Percentiles rank a stretch among this genome's conserved stretches.
These are phyloP conservation scores for Sula dactylatra DNA, from an alignment of 2,113 vertebrate species.

Conservation along the genomic window DNA sequence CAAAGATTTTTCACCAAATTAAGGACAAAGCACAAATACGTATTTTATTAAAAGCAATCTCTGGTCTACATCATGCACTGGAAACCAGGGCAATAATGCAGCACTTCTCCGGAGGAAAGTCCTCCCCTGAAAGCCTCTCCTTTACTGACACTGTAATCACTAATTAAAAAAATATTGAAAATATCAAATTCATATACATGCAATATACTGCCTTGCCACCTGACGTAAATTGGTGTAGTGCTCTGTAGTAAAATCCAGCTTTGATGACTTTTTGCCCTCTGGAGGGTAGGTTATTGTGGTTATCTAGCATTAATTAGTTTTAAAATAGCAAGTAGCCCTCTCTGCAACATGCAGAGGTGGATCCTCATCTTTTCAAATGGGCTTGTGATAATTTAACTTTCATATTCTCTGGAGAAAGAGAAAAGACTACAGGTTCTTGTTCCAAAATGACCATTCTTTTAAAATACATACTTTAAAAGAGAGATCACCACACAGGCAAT, in stretches of 20 bases:
- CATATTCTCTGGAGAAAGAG: not conserved
- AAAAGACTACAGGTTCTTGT: not conserved
- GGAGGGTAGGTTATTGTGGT: not conserved
- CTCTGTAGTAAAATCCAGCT: not conserved
- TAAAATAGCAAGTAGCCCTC: not conserved
- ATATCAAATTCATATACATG: not conserved
- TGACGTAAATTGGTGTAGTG: no score
- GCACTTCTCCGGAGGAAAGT: not conserved
- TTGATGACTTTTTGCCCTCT: not conserved
- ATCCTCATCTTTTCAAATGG: not conserved
- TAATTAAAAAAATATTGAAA: not conserved
- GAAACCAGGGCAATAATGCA: not conserved
- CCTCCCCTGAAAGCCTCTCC: not conserved
- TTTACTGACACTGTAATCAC: not conserved
- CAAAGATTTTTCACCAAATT: not conserved
- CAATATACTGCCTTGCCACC: not conserved
- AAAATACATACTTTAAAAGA: not conserved
- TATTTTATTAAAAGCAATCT: not conserved
- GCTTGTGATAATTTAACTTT: not conserved
- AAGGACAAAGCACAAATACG: not conserved
- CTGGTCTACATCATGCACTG: fast-evolving
- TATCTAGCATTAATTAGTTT: not conserved
- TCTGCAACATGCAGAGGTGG: not conserved
- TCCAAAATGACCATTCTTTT: not conserved
- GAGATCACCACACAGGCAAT: not conserved